Percentiles rank a stretch among this genome's conserved stretches.
phyloP scores from a whole-genome alignment of 2,113 vertebrate genomes.

The Pogonocichla stellata region DNA sequence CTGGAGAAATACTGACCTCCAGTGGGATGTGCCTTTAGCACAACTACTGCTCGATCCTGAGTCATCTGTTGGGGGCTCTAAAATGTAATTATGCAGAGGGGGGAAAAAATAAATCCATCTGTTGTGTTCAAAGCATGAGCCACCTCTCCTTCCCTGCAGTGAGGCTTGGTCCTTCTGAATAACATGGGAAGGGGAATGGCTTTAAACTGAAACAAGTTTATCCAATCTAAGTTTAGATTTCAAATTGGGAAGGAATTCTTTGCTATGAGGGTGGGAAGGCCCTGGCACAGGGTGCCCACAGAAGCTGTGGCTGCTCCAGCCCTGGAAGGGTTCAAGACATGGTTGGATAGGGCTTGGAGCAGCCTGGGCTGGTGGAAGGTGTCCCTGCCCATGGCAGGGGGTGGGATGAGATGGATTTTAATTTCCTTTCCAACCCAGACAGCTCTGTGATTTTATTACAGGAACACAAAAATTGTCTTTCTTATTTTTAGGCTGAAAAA shows the following conservation, averaged over 20 bases:
- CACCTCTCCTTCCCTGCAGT: neutral
- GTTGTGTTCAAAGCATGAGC: neutral
- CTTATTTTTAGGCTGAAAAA: neutral
- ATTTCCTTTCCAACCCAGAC: neutral
- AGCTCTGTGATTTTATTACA: neutral
- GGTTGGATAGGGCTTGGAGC: fast-evolving
- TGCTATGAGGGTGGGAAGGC: fast-evolving
- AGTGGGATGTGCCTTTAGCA: neutral
- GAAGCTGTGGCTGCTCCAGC: neutral
- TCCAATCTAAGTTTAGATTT: neutral
- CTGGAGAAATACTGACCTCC: slow-evolving; percentile 54
- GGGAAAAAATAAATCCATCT: fast-evolving
- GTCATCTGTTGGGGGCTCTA: fast-evolving
- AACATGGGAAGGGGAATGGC: neutral
- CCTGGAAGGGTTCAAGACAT: neutral
- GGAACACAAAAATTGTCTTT: fast-evolving
- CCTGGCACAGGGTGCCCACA: neutral
- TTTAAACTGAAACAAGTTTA: neutral
- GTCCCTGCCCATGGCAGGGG: neutral
- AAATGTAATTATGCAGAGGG: neutral
- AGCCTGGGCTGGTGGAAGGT: fast-evolving
- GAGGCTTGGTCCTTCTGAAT: neutral
- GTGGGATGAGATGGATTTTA: neutral
- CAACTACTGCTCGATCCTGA: neutral
- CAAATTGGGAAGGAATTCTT: neutral